A percentile compares a stretch with the other conserved stretches of the same genome.
These are phyloP conservation scores for Heteropelma amictum DNA, from an alignment of 2,888 invertebrate genomes.

Conservation along the genomic window DNA sequence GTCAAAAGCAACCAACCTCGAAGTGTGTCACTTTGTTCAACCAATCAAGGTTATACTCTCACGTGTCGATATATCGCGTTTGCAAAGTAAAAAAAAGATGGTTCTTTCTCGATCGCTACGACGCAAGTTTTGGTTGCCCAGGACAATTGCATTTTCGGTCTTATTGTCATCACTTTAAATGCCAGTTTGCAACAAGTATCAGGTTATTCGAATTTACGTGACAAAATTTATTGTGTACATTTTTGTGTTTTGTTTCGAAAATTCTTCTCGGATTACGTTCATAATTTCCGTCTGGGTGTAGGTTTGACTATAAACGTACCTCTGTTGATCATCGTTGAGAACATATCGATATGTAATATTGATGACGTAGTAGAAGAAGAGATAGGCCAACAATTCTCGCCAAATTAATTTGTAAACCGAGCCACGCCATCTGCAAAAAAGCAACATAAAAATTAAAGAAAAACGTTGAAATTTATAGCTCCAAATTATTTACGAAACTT, in stretches of 20 bases:
- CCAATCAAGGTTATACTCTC: constrained; percentile 37
- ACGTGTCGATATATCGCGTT: constrained; percentile 39
- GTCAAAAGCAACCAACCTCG: constrained; percentile 13
- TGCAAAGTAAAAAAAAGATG: constrained; percentile 15
- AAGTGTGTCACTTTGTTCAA: constrained; percentile 2
- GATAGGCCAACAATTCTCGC: constrained; percentile 93
- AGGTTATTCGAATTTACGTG: too few species aligned
- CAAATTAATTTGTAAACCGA: constrained; percentile 97
- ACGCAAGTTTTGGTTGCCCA: background rate
- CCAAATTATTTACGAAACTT: too few species aligned
- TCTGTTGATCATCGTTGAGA: constrained; percentile 88
- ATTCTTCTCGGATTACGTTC: too few species aligned
- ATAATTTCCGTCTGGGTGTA: too few species aligned
- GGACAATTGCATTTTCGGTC: too few species aligned
- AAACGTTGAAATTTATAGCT: too few species aligned
- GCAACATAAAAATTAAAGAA: too few species aligned
- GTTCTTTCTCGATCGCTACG: background rate
- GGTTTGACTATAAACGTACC: too few species aligned
- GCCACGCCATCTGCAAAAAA: constrained; percentile 93
- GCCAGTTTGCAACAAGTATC: too few species aligned
- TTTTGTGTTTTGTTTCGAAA: too few species aligned
- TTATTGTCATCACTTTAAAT: too few species aligned
- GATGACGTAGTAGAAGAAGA: constrained; percentile 91
- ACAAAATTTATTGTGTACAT: too few species aligned
- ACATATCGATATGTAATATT: constrained; percentile 92